Evolutionary conservation across 2,888 invertebrate species (phyloP).

Genomic region (Heteromyza rotundicornis): DNA sequence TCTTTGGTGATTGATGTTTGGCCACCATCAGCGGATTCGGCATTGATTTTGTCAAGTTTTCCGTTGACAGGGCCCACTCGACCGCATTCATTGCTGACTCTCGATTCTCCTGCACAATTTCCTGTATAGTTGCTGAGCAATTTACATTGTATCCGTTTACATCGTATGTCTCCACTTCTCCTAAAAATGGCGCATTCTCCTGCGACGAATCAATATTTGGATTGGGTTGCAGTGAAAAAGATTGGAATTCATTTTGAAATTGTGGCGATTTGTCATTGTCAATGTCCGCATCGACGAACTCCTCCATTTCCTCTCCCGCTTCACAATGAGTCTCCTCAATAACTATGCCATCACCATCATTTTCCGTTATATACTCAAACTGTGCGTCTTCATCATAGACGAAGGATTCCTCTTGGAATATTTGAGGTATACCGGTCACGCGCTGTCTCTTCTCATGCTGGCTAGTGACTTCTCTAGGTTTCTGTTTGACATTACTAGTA

Average conservation of each 20-base stretch:
- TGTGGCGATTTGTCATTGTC: no score
- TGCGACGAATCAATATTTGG: neutral
- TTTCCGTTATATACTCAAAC: neutral
- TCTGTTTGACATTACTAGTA: neutral
- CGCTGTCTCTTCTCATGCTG: neutral
- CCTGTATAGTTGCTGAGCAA: constrained; percentile 9
- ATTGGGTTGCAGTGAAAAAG: neutral
- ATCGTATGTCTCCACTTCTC: constrained; percentile 9
- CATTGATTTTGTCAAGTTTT: neutral
- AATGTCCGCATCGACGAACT: no score
- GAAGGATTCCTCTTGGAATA: neutral
- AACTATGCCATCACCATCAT: neutral
- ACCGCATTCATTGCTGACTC: neutral
- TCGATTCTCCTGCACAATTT: constrained; percentile 1
- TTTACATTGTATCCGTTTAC: neutral
- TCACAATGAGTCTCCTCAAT: neutral
- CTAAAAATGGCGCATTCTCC: neutral
- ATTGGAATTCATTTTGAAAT: constrained; percentile 18
- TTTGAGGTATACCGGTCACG: neutral
- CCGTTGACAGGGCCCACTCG: neutral
- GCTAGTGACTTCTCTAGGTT: neutral
- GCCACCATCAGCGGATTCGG: no score
- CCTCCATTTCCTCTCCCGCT: neutral
- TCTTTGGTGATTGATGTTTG: neutral
- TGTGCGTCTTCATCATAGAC: neutral